Base-by-base conservation (phyloP, 2,888 invertebrate genomes). In the Chorisops tibialis region DNA sequence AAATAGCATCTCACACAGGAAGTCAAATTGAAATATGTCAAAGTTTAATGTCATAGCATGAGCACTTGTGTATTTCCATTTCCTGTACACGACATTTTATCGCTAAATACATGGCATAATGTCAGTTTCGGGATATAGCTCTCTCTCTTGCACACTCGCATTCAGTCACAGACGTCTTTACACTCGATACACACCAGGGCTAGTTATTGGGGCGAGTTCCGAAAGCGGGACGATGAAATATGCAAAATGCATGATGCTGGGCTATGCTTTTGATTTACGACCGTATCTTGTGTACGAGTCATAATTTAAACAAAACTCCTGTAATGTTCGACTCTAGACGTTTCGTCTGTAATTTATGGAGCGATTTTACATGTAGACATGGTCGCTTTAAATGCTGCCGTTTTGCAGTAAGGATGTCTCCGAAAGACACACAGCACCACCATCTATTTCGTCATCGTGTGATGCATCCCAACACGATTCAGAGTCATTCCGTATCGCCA, bases 261-360 rank as follows among this genome's bases (percentile, higher is more conserved):
- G 67, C 63, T 64, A 62, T 66, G 63, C 51, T 61, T 61, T 58
- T 68, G 67, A 68, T 68, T 68, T 68, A 68, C 66, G 66, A 64
- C 56, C 67, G 62, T 65, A 67, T 67, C 67, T 68, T 67, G 66
- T 67, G 67, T 67, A 66, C 66, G 66, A 67, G 67, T 67, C 66
- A 67, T 68, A 67, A 68, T 67, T 68, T 66, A 68, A 66, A 68
- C 66, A 68, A 66, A 67, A 68, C 66, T 66, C 63, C 67, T 68
- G 65, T 67, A 61, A 63, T 61, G 59, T 58, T 65, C 63, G 63
- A 63, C 65, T 65, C 56, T 61, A 62, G 63, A 65, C 62, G 47
- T 65, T 65, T 63, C 65, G 59, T 58, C 50, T 61, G 61, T 63
- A 65, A 65, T 65, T 65, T 65, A 65, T 65, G 63, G 56, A 59